phyloP scores from a whole-genome alignment of 1,140 invertebrate genomes.

The Camponotus floridanus region DNA sequence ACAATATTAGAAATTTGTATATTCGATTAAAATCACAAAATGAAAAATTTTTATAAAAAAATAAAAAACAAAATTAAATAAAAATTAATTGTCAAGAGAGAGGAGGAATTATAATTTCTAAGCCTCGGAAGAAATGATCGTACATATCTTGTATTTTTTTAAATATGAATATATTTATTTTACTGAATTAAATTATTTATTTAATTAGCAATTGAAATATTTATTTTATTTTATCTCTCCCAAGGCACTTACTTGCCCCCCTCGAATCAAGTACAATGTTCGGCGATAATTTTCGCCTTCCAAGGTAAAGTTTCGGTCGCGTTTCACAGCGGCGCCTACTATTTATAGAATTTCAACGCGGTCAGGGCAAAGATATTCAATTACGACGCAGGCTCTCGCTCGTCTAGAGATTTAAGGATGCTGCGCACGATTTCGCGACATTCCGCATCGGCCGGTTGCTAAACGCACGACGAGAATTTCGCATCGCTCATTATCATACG shows the following conservation, averaged over 20 bases:
- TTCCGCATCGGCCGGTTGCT: slow-evolving; percentile 48
- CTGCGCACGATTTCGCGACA: slow-evolving; percentile 40
- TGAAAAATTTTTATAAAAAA: background rate
- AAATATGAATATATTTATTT: too few species aligned
- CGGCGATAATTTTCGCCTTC: background rate
- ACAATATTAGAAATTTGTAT: background rate
- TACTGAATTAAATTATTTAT: too few species aligned
- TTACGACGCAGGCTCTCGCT: slow-evolving; percentile 47
- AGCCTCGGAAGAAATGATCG: background rate
- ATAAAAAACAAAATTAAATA: background rate
- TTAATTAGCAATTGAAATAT: too few species aligned
- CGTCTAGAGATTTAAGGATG: slow-evolving; percentile 67
- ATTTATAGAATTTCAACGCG: slow-evolving; percentile 15
- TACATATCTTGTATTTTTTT: too few species aligned
- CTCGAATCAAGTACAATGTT: too few species aligned
- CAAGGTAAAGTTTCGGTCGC: slow-evolving; percentile 18
- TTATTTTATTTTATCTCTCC: too few species aligned
- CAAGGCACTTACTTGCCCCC: too few species aligned
- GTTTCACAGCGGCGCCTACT: background rate
- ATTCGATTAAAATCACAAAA: background rate
- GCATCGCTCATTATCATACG: slow-evolving; percentile 75
- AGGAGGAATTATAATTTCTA: background rate
- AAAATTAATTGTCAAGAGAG: background rate
- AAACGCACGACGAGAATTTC: slow-evolving; percentile 70
- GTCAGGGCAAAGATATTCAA: slow-evolving; percentile 31